phyloP scores from a whole-genome alignment of 2,888 invertebrate genomes.

The Phorcus lineatus region DNA sequence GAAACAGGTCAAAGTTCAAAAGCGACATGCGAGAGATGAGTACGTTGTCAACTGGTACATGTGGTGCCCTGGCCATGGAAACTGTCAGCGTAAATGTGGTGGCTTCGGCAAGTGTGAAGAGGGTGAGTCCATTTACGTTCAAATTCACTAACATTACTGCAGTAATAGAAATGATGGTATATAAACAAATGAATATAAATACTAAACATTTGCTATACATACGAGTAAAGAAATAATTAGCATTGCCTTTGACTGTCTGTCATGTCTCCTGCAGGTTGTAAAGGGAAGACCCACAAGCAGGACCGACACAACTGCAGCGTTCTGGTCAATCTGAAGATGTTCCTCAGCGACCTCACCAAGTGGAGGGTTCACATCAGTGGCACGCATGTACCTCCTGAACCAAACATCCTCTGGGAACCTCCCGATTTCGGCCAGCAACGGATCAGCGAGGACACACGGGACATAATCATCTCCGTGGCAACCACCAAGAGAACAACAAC shows the following conservation, averaged over 20 bases:
- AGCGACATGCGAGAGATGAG: conserved; percentile 57
- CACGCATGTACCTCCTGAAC: conserved; percentile 57
- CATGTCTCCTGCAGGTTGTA: conserved; percentile 56
- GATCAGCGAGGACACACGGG: conserved; percentile 56
- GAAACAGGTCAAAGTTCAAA: conserved; percentile 47
- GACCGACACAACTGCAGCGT: conserved; percentile 70
- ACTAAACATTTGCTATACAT: too few relatives aligned
- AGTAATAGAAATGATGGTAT: too few relatives aligned
- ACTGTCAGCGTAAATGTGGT: conserved; percentile 68
- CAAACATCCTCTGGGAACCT: conserved; percentile 50
- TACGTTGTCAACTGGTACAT: conserved; percentile 71
- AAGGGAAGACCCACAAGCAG: conserved; percentile 66
- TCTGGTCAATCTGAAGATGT: conserved; percentile 66
- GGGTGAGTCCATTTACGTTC: conserved; percentile 47
- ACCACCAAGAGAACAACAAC: conserved; percentile 39
- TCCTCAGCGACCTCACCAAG: conserved; percentile 62
- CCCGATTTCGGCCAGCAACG: conserved; percentile 47
- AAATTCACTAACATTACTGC: too few relatives aligned
- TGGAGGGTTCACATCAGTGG: conserved; percentile 70
- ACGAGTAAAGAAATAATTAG: too few relatives aligned
- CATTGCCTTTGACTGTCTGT: background rate
- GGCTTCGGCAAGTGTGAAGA: conserved; percentile 61
- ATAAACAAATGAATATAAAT: too few relatives aligned
- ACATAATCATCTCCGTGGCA: conserved; percentile 51
- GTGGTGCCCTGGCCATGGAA: conserved; percentile 71